Evolutionary conservation across 2,888 invertebrate genomes (phyloP).

Genomic region (Cephus runcator): DNA sequence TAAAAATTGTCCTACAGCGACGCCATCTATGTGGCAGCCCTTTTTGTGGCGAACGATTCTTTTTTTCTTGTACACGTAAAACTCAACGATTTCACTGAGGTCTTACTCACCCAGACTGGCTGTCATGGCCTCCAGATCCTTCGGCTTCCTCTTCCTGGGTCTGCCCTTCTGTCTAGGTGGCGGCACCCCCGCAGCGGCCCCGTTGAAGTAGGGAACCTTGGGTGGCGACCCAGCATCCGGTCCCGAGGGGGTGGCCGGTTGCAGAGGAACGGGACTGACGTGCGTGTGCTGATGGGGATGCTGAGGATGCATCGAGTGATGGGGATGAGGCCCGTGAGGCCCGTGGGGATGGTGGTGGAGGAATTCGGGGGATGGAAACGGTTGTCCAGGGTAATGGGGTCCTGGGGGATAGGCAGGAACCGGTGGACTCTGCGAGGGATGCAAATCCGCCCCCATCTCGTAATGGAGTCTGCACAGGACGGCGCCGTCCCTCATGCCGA

Average conservation of each 20-base stretch:
- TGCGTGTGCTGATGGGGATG: slow-evolving; percentile 65
- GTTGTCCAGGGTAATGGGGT: slow-evolving; percentile 69
- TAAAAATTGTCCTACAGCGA: not conserved
- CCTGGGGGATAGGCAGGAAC: slow-evolving; percentile 62
- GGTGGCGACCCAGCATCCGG: slow-evolving; percentile 54
- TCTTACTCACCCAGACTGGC: slow-evolving; percentile 81
- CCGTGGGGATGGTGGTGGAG: slow-evolving; percentile 49
- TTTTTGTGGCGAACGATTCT: not conserved
- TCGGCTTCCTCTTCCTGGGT: slow-evolving; percentile 92
- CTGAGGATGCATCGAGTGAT: slow-evolving; percentile 62
- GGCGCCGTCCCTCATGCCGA: slow-evolving; percentile 89
- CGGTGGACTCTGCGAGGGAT: slow-evolving; percentile 62
- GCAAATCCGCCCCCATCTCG: slow-evolving; percentile 68
- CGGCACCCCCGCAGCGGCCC: slow-evolving; percentile 68
- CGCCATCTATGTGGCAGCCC: not conserved
- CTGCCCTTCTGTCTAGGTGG: slow-evolving; percentile 90
- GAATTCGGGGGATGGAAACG: slow-evolving; percentile 69
- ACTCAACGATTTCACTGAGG: slow-evolving; percentile 4
- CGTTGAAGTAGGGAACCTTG: slow-evolving; percentile 69
- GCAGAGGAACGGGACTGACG: slow-evolving; percentile 67
- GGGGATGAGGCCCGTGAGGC: slow-evolving; percentile 60
- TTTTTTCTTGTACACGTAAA: not conserved
- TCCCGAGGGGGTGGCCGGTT: slow-evolving; percentile 66
- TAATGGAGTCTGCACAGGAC: slow-evolving; percentile 87
- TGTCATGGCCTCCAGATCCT: slow-evolving; percentile 87